Base-by-base conservation (phyloP, 1,140 invertebrate genomes). In the Polypedilum pembai region DNA sequence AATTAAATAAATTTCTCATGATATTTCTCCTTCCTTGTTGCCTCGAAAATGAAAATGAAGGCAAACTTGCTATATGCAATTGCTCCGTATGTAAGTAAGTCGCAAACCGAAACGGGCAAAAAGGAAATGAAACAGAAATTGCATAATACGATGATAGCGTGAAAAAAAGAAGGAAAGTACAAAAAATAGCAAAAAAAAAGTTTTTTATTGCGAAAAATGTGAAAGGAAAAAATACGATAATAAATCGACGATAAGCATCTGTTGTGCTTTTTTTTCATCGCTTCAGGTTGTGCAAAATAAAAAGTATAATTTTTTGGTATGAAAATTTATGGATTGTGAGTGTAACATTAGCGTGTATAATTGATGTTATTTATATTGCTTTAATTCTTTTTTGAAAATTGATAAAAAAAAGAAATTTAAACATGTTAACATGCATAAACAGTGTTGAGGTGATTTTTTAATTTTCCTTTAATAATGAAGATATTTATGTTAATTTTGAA, bases 1-100 rank as follows among this genome's bases (percentile, higher is more conserved):
- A 56, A 56, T 56, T 56, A 56, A 56, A 56, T 56, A 56, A 56
- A 56, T 56, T 56, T 56, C 45, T 56, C 45, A 56, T 56, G n/a
- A 12, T 56, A n/a, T 56, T 56, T 56, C n/a, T n/a, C 12, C 12
- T 12, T 4, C 12, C 12, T 56, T 56, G 8, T 45, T 45, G 41
- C 8, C 8, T 45, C 1, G 41, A 45, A 45, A 3, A 3, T 45
- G 41, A 12, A 56, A 56, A 12, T 56, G 12, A 56, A n/a, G 12
- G 45, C 45, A 56, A 56, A 45, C 12, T 56, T 56, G 12, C n/a
- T n/a, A 56, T 56, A n/a, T n/a, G n/a, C 12, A 56, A n/a, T n/a
- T 56, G 12, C 12, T 56, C 15, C 12, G n/a, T 56, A n/a, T 56
- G n/a, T 56, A n/a, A 56, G 45, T n/a, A 56, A 56, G 45, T 56